Evolutionary conservation across 1,140 invertebrate species (phyloP).

Genomic region (Uloborus diversus): DNA sequence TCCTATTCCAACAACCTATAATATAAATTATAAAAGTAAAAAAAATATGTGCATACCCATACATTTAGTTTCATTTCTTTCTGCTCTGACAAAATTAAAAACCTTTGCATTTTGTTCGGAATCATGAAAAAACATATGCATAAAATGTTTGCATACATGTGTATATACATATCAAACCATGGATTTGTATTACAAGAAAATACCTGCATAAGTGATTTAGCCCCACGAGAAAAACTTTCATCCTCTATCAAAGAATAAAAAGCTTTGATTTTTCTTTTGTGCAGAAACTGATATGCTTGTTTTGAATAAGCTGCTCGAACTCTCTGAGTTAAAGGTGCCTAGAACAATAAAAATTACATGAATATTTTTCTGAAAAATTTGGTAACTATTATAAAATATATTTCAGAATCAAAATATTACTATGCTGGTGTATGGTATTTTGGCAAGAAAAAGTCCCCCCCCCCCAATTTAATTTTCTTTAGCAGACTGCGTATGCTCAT

Average conservation of each 20-base stretch:
- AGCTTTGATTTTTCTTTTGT: slow-evolving; percentile 66
- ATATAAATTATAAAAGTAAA: background rate
- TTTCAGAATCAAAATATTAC: too few species aligned
- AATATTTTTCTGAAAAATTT: background rate
- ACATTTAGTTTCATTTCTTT: too few species aligned
- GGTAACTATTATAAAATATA: too few species aligned
- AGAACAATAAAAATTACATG: background rate
- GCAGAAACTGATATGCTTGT: slow-evolving; percentile 67
- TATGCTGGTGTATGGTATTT: too few species aligned
- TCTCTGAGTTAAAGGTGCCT: slow-evolving; percentile 61
- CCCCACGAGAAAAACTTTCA: slow-evolving; percentile 74
- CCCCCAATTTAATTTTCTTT: too few species aligned
- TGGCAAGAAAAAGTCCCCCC: too few species aligned
- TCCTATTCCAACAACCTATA: slow-evolving; percentile 76
- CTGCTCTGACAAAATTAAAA: too few species aligned
- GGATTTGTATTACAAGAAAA: background rate
- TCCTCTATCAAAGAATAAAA: slow-evolving; percentile 69
- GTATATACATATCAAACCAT: background rate
- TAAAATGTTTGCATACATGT: too few species aligned
- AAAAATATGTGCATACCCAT: too few species aligned
- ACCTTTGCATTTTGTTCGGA: too few species aligned
- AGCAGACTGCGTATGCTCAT: too few species aligned
- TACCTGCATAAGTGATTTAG: slow-evolving; percentile 64
- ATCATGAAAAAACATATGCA: too few species aligned
- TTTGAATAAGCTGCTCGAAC: slow-evolving; percentile 68